These are phyloP conservation scores for Ursus arctos DNA, from an alignment of 2,113 vertebrate genomes.

Conservation along the genomic window DNA sequence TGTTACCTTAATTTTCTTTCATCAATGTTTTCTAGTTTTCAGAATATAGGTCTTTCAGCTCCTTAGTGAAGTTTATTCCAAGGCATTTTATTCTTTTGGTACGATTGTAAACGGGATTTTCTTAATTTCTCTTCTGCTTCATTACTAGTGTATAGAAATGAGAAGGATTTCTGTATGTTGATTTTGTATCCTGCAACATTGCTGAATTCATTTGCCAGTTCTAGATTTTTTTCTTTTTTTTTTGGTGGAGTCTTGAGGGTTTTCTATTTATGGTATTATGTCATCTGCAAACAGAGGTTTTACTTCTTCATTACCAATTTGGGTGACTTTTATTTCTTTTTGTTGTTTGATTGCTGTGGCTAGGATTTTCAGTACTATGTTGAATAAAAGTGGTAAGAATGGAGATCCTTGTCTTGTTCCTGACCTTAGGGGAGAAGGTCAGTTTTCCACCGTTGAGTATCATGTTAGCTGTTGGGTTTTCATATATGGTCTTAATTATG, in stretches of 20 bases:
- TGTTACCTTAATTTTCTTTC: neutral
- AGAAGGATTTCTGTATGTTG: neutral
- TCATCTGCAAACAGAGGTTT: neutral
- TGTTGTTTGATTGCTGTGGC: neutral
- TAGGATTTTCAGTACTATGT: neutral
- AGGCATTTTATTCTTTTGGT: neutral
- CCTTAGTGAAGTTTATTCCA: neutral
- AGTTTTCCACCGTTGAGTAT: no score
- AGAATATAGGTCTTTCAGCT: neutral
- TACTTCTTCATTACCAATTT: neutral
- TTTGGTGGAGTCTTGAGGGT: neutral
- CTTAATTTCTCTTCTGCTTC: neutral
- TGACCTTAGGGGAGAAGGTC: neutral
- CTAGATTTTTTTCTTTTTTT: neutral
- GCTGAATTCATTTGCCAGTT: neutral
- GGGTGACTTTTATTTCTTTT: neutral
- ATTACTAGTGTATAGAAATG: neutral
- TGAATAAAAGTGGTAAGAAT: neutral
- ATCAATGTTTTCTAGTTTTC: neutral
- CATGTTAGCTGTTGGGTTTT: no score
- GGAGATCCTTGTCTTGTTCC: neutral
- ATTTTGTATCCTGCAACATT: neutral
- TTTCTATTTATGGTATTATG: neutral
- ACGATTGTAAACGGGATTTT: neutral
- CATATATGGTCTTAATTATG: no score